Percentiles rank a stretch among this genome's conserved stretches.
Evolutionary conservation across 2,888 invertebrate genomes (phyloP).

Genomic region (Tridacna crocea): DNA sequence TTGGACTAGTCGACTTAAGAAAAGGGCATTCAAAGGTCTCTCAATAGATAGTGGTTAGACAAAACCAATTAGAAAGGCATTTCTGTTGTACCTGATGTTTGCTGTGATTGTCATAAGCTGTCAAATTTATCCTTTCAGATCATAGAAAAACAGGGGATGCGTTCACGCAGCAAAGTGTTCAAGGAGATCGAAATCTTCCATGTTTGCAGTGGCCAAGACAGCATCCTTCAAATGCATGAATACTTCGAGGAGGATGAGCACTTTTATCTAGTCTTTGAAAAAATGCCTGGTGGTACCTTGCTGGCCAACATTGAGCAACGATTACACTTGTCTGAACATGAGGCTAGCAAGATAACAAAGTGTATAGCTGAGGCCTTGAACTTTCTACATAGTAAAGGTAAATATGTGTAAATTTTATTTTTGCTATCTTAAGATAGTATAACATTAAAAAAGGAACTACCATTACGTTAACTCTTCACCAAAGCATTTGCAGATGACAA

Average conservation of each 20-base stretch:
- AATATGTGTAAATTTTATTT: background rate
- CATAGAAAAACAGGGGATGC: constrained; percentile 97
- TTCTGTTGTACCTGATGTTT: too few relatives aligned
- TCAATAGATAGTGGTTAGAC: background rate
- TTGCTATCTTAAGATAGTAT: too few relatives aligned
- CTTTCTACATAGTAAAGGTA: constrained; percentile 95
- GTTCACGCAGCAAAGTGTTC: constrained; percentile 97
- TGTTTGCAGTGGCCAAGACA: constrained; percentile 98
- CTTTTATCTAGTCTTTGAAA: constrained; percentile 99
- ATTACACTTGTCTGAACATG: constrained; percentile 96
- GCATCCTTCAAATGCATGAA: constrained; percentile 98
- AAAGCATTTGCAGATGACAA: too few relatives aligned
- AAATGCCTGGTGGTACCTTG: constrained; percentile 95
- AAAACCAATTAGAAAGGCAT: background rate
- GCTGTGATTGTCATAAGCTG: too few relatives aligned
- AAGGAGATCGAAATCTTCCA: constrained; percentile 99
- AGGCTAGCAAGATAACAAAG: constrained; percentile 96
- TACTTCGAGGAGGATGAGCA: constrained; percentile 93
- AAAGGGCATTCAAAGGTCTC: too few relatives aligned
- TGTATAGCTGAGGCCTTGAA: constrained; percentile 97
- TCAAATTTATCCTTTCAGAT: constrained; percentile 85
- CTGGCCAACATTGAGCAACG: constrained; percentile 96
- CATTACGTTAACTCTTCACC: too few relatives aligned
- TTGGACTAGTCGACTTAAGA: background rate
- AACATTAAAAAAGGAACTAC: too few relatives aligned